Base-by-base conservation (phyloP, 2,113 vertebrate genomes). In the Hassar affinis region DNA sequence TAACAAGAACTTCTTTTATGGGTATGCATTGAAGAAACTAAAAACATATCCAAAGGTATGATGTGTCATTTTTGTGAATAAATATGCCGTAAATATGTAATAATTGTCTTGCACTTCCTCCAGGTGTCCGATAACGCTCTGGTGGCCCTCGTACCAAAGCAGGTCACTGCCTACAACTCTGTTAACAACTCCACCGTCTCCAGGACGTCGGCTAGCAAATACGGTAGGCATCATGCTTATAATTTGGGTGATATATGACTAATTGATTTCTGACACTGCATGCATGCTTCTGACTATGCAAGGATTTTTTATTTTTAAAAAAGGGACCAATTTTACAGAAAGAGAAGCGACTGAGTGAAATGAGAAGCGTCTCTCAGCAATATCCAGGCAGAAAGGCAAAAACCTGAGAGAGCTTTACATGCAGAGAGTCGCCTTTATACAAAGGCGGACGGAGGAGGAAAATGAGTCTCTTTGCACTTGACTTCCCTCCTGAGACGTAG, bases 111-210 rank as follows among this genome's bases (percentile, higher is more conserved):
- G 0, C 84, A 59, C 78, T 38, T 86, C n/a, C 80, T 87, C 0
- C 87, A 99, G 98, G 98, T 98, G 5, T 93, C 96, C 74, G 98
- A 99, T 92, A 97, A 97, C 22, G 96, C 97, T 0, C 93, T 99
- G 86, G 97, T 99, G 85, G 98, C 97, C 17, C 90, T 99, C 80
- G 97, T 99, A 82, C 98, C 98, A 87, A 99, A 99, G 90, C 98
- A 99, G 93, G 97, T 99, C 75, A 98, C 97, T 54, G 97, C 96
- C 71, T 99, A 98, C 90, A 99, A 99, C 0, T 96, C 97, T 8
- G 97, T 98, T 33, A 99, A 99, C 92, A 99, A 98, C 92, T 99
- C 97, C 85, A 99, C 97, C 0, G 97, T 99, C 33, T 99, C 98
- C 64, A 93, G 98, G 88, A 99, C 98, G 0, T 99, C 98, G 20